These are phyloP conservation scores for Eugnorisma glareosa DNA, from an alignment of 2,888 invertebrate genomes.

Conservation along the genomic window DNA sequence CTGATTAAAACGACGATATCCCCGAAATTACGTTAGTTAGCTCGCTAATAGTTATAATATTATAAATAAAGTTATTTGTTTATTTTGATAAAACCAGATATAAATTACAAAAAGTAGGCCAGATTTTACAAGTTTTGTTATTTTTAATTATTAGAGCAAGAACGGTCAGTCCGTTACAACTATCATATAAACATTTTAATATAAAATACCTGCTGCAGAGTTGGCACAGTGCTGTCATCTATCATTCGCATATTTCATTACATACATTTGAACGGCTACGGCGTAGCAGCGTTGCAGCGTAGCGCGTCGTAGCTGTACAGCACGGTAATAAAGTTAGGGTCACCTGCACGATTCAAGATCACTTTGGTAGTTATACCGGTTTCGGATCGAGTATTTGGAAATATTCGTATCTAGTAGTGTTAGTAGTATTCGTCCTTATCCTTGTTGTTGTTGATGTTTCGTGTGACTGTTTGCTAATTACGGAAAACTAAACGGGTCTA, in stretches of 20 bases:
- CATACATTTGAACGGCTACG: constrained; percentile 12
- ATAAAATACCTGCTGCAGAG: neutral
- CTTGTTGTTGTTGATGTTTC: too few relatives aligned
- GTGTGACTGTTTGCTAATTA: neutral
- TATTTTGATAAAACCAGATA: neutral
- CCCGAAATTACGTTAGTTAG: too few relatives aligned
- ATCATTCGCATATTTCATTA: constrained; percentile 2
- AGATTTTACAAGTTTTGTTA: neutral
- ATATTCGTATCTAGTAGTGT: too few relatives aligned
- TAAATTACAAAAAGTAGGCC: neutral
- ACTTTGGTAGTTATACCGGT: neutral
- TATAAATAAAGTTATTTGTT: too few relatives aligned
- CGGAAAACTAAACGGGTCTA: neutral
- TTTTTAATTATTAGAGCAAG: neutral
- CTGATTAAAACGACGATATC: too few relatives aligned
- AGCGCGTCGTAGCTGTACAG: constrained; percentile 39
- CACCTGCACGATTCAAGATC: constrained; percentile 30
- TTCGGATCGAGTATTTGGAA: constrained; percentile 8
- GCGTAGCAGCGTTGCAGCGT: constrained; percentile 38
- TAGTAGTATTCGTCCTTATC: too few relatives aligned
- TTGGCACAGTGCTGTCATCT: neutral
- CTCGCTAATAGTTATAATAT: too few relatives aligned
- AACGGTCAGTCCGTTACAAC: neutral
- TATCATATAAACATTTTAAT: neutral
- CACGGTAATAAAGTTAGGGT: constrained; percentile 32